A percentile compares a stretch with the other conserved stretches of the same genome.
These are phyloP conservation scores for Nothura maculosa DNA, from an alignment of 2,797 vertebrate genomes.

Conservation along the genomic window DNA sequence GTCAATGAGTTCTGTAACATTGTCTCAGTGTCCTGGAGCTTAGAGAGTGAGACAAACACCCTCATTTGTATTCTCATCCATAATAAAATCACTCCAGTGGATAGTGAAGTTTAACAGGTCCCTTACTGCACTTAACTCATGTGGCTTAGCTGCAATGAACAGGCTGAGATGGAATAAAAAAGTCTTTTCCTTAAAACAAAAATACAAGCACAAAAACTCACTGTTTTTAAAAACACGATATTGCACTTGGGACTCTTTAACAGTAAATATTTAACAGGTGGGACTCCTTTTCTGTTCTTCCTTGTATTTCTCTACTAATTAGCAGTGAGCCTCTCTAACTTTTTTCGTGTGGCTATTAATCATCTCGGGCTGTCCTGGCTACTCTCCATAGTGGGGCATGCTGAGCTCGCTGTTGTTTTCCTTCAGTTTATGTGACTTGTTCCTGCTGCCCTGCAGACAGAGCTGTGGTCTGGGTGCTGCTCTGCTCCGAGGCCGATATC, in stretches of 20 bases:
- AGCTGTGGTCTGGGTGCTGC: not conserved
- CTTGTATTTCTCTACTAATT: not conserved
- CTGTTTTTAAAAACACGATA: conserved; percentile 19
- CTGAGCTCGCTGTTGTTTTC: not conserved
- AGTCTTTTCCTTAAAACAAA: not conserved
- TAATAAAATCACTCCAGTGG: not conserved
- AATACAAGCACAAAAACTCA: conserved; percentile 12
- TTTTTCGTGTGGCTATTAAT: conserved; percentile 3
- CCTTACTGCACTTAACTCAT: conserved; percentile 16
- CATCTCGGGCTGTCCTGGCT: not conserved
- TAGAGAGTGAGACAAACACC: not conserved
- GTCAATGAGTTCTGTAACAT: rapidly evolving
- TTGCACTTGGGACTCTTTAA: conserved; percentile 35
- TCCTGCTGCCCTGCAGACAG: not conserved
- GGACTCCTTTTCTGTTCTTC: not conserved
- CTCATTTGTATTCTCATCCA: not conserved
- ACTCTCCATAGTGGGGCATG: rapidly evolving
- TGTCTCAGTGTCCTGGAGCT: not conserved
- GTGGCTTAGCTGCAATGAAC: conserved; percentile 8
- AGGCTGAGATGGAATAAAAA: conserved; percentile 8
- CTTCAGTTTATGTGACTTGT: not conserved
- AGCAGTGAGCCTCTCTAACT: not conserved
- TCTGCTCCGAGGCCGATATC: rapidly evolving
- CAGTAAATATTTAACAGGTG: conserved; percentile 15
- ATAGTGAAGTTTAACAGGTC: conserved; percentile 46